These are phyloP conservation scores for Mohoua ochrocephala DNA, from an alignment of 2,113 vertebrate species.

Conservation along the genomic window DNA sequence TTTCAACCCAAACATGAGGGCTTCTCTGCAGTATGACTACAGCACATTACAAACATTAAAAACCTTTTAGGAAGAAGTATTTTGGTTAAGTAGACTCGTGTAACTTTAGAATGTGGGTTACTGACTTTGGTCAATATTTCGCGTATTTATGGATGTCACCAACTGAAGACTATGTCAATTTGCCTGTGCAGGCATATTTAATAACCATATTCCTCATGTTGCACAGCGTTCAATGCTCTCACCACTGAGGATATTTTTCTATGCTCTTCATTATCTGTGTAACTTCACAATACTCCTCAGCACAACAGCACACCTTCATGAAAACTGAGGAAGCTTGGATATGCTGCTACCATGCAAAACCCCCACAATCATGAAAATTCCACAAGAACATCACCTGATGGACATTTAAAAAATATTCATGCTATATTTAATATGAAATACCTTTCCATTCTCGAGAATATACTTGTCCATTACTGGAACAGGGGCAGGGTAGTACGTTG, in stretches of 20 bases:
- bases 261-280: background rate
- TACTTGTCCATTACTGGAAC: conserved; percentile 83
- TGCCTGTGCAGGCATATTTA: background rate
- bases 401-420: conserved; percentile 27
- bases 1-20: background rate
- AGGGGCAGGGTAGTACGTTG: conserved; percentile 78
- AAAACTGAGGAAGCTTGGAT: background rate
- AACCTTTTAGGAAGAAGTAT: background rate
- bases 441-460: conserved; percentile 85
- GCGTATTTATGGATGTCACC: background rate
- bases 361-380: background rate
- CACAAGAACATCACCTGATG: background rate
- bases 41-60: background rate
- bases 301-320: background rate
- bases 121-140: background rate
- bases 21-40: background rate
- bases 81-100: background rate
- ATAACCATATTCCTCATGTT: background rate
- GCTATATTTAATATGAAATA: conserved; percentile 68
- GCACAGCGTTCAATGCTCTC: background rate
- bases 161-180: background rate
- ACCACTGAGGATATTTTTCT: background rate
- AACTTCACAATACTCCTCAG: background rate
- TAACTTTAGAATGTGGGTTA: background rate
- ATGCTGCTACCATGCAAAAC: background rate